phyloP scores from a whole-genome alignment of 2,797 vertebrate genomes.

The Clamator glandarius region DNA sequence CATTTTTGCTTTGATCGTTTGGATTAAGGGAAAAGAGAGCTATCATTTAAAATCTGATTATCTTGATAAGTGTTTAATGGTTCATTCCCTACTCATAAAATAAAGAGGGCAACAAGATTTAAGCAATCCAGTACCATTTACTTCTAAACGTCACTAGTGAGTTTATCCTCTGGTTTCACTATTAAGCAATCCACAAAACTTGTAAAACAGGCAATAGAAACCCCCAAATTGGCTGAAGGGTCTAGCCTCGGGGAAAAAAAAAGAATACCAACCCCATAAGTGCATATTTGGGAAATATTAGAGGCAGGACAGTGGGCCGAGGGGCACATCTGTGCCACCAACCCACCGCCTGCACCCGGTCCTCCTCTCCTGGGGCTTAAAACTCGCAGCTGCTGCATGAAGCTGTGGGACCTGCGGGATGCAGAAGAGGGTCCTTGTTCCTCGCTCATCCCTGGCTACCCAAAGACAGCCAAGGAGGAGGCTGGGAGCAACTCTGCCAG shows the following conservation, averaged over 20 bases:
- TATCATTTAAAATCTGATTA: background rate
- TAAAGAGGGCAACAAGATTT: background rate
- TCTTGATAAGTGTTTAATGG: background rate
- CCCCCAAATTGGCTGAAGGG: background rate
- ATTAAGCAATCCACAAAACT: background rate
- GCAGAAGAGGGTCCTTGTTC: background rate
- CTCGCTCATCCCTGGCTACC: accelerated
- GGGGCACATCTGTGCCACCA: background rate
- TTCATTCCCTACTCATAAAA: background rate
- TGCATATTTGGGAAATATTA: background rate
- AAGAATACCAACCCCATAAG: accelerated
- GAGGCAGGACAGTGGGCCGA: background rate
- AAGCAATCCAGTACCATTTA: background rate
- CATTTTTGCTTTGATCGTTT: constrained; percentile 45
- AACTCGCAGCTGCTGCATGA: background rate
- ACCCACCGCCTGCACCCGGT: background rate
- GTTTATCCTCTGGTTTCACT: background rate
- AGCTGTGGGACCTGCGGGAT: background rate
- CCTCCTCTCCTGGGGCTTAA: accelerated
- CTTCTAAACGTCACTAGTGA: background rate
- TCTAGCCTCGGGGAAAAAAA: background rate
- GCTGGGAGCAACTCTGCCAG: background rate
- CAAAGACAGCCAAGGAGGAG: background rate
- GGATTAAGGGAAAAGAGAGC: background rate
- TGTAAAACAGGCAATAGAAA: background rate